phyloP scores from a whole-genome alignment of 2,797 vertebrate genomes.

The Cynodonichthys magdalenae region DNA sequence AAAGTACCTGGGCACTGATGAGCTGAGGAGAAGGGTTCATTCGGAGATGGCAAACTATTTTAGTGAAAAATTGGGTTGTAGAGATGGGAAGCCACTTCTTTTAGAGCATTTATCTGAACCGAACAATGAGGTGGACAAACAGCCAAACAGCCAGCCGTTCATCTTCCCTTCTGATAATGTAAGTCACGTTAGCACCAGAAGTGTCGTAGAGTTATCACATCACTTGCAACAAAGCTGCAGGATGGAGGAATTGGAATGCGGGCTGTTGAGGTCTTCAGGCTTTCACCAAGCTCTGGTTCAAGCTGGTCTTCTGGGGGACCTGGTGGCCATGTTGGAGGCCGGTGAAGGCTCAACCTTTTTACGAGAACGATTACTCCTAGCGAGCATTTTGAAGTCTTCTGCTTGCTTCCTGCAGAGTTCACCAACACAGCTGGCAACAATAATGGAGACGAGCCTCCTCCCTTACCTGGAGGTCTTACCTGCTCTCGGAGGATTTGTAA shows the following conservation, averaged over 20 bases:
- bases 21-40: slow-evolving; percentile 61
- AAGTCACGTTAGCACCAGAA: slow-evolving; percentile 67
- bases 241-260: slow-evolving; percentile 58
- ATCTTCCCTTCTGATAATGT: slow-evolving; percentile 44
- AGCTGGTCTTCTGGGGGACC: slow-evolving; percentile 62
- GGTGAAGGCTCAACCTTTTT: slow-evolving; percentile 33
- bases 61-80: slow-evolving; percentile 61
- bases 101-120: slow-evolving; percentile 12
- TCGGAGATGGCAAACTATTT: slow-evolving; percentile 78
- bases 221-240: slow-evolving; percentile 76
- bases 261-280: slow-evolving; percentile 67
- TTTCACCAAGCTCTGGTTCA: slow-evolving; percentile 79
- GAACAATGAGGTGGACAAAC: slow-evolving; percentile 47
- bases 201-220: slow-evolving; percentile 76
- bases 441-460: slow-evolving; percentile 76
- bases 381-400: slow-evolving; percentile 65
- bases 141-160: slow-evolving; percentile 72
- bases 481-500: slow-evolving; percentile 56
- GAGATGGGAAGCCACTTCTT: slow-evolving; percentile 58
- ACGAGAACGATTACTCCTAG: slow-evolving; percentile 72
- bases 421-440: slow-evolving; percentile 61
- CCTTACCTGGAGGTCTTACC: slow-evolving; percentile 74
- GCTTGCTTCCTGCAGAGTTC: slow-evolving; percentile 66
- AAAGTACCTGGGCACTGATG: slow-evolving; percentile 65
- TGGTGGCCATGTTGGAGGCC: slow-evolving; percentile 72